Conservation (phyloP, 2,888 invertebrate species). For the Eulithis prunata region DNA sequence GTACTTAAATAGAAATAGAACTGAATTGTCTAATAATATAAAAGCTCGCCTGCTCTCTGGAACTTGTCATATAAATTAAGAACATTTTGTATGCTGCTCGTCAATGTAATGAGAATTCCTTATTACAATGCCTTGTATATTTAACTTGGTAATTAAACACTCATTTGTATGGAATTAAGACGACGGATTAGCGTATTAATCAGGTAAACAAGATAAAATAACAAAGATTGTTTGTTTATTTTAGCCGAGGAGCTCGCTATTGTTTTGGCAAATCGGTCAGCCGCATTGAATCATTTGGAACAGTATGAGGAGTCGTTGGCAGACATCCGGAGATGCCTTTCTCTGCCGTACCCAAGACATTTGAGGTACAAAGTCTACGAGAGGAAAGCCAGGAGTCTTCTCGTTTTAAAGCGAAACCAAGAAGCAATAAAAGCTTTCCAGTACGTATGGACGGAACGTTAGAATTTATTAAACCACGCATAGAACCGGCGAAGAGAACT, state of each 20-base stretch:
- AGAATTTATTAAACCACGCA: neutral
- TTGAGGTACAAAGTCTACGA: slow-evolving; percentile 90
- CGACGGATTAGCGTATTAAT: slow-evolving; percentile 22
- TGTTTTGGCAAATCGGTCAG: slow-evolving; percentile 92
- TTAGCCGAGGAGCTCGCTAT: slow-evolving; percentile 87
- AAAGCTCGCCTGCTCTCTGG: neutral
- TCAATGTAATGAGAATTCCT: slow-evolving; percentile 22
- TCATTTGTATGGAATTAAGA: slow-evolving; percentile 31
- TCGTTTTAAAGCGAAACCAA: slow-evolving; percentile 87
- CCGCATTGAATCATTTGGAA: slow-evolving; percentile 89
- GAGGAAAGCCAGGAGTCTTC: slow-evolving; percentile 88
- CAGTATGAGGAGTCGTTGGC: slow-evolving; percentile 87
- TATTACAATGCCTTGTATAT: slow-evolving; percentile 31
- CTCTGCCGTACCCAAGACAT: slow-evolving; percentile 88
- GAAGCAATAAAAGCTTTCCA: slow-evolving; percentile 87
- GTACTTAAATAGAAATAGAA: slow-evolving; percentile 7
- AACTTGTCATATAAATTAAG: slow-evolving; percentile 19
- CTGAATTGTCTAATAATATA: neutral
- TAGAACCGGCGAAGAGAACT: too few relatives aligned
- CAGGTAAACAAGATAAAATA: slow-evolving; percentile 22
- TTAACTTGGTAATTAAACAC: slow-evolving; percentile 26
- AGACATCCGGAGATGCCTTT: slow-evolving; percentile 88
- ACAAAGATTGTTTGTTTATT: slow-evolving; percentile 22
- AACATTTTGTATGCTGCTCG: slow-evolving; percentile 20
- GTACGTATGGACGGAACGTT: slow-evolving; percentile 52